Base-by-base conservation (phyloP, 2,113 vertebrate genomes). In the Arenaria interpres region DNA sequence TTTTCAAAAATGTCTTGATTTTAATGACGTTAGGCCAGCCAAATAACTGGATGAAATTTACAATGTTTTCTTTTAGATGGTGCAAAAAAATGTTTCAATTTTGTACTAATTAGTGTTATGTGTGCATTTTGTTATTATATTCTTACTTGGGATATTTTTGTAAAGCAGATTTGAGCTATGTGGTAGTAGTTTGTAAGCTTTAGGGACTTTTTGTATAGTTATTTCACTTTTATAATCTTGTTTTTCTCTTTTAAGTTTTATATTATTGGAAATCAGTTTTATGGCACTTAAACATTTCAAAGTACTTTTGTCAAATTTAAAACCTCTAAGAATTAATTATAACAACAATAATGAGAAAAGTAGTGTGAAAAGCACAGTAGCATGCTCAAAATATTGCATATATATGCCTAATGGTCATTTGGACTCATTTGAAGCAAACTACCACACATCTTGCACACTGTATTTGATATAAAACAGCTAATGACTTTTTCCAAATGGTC, bases 21-120 rank as follows among this genome's bases (percentile, higher is more conserved):
- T 62, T 54, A 69, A 45, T 30, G 23, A 7, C 35, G 18, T 72
- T 92, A 68, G 7, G 14, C 12, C 41, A 69, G 21, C 5, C 35
- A 85, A 88, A 56, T 37, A 62, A 30, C 6, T 43, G 41, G 16
- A 41, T 48, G 21, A 56, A 72, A 86, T 62, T 69, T 43, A 30
- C 4, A 22, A 21, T 45, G 3, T 48, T 4, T 76, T 51, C 11
- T 79, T 9, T 41, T 46, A 56, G 2, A 37, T 2, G 39, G 1
- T 39, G 37, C 6, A 67, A 62, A 71, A 13, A 79, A 75, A 24
- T 80, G 39, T 84, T 77, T 77, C 12, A 62, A 46, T 7, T 45
- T 63, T 2, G 6, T 60, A 21, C 1, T 1, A 25, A 5, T 37
- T 41, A 82, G 13, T 57, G 7, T 10, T 60, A 25, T 4, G 3